Conservation (phyloP, 2,888 invertebrate genomes). For the Conus canariensis region DNA sequence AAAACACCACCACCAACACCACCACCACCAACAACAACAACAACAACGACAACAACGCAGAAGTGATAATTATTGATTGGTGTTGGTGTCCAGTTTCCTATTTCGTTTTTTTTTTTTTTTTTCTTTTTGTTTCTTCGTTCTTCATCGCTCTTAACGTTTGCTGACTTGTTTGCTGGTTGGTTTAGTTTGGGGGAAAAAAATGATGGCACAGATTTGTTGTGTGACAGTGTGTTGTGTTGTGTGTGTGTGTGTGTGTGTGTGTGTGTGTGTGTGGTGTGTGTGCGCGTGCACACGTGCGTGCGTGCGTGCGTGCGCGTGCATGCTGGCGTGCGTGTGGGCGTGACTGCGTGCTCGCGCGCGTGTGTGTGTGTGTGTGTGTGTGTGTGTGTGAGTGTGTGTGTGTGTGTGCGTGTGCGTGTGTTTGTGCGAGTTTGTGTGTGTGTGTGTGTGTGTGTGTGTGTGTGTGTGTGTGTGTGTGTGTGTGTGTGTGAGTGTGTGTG, state of each 20-base stretch:
- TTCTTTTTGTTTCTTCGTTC: no score
- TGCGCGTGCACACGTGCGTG: neutral
- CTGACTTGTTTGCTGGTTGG: no score
- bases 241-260: constrained; percentile 5
- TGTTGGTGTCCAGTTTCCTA: no score
- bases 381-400: neutral
- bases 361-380: neutral
- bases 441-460: neutral
- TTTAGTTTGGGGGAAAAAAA: no score
- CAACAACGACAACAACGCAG: no score
- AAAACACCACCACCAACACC: no score
- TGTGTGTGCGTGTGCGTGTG: neutral
- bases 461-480: constrained; percentile 15
- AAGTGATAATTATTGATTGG: no score
- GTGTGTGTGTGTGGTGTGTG: constrained; percentile 11
- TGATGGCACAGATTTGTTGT: neutral
- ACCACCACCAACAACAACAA: no score
- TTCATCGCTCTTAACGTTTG: no score
- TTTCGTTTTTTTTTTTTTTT: no score
- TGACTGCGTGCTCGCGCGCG: neutral
- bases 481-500: constrained; percentile 11
- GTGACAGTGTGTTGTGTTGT: neutral
- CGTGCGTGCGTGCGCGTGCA: neutral
- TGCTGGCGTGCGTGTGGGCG: neutral
- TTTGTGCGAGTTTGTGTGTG: neutral